Evolutionary conservation across 2,113 vertebrate genomes (phyloP).

Genomic region (Naja naja): DNA sequence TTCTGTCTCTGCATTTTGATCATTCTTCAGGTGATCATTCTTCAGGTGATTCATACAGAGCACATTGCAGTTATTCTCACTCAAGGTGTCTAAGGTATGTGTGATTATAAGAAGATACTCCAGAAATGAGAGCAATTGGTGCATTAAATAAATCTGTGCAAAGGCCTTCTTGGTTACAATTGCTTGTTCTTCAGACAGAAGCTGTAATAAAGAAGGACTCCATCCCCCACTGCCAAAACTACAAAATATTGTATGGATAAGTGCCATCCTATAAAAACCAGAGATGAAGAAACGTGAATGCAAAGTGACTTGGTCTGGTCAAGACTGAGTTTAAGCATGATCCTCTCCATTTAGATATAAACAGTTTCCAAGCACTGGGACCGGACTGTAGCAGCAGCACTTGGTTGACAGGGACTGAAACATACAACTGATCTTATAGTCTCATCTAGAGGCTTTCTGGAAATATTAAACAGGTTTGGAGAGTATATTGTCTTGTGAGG

Average conservation of each 20-base stretch:
- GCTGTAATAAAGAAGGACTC: not conserved
- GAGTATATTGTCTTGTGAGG: not conserved
- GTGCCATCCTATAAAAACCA: not conserved
- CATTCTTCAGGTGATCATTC: not conserved
- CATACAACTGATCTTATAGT: no score
- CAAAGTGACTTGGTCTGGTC: not conserved
- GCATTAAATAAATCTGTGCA: not conserved
- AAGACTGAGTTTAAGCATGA: not conserved
- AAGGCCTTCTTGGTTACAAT: not conserved
- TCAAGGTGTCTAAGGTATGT: not conserved
- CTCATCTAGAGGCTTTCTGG: no score
- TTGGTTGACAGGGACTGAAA: not conserved
- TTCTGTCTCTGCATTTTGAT: not conserved
- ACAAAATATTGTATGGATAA: not conserved
- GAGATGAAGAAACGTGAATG: not conserved
- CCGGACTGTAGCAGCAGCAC: not conserved
- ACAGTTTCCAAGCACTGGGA: not conserved
- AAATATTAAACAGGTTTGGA: no score
- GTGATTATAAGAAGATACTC: not conserved
- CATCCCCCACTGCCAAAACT: not conserved
- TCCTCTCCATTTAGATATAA: not conserved
- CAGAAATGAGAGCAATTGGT: not conserved
- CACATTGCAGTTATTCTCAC: not conserved
- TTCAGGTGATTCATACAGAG: not conserved
- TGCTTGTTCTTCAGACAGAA: not conserved